Conservation (phyloP, 92 coral and sea anemone species). For the Umimayanthus chanpuru region DNA sequence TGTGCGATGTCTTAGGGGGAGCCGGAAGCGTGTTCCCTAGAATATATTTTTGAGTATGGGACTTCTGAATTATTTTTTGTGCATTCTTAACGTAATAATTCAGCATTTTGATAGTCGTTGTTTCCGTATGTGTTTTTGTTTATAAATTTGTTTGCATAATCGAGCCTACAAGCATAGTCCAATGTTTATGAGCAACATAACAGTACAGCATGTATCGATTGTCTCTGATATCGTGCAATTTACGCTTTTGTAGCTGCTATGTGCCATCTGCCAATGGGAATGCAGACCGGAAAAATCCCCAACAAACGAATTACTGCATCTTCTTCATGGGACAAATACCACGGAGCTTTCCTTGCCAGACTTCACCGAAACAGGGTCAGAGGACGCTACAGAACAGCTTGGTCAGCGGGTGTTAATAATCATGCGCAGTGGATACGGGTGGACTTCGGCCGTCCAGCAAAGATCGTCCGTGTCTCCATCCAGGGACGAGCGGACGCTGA, state of each 20-base stretch:
- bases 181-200: too few species aligned
- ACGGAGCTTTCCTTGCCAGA: slow-evolving; percentile 58
- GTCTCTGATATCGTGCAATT: neutral
- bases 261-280: slow-evolving; percentile 74
- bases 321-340: slow-evolving; percentile 48
- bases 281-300: slow-evolving; percentile 58
- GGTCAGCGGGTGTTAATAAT: slow-evolving; percentile 73
- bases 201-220: too few species aligned
- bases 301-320: slow-evolving; percentile 72
- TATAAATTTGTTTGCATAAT: neutral
- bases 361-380: slow-evolving; percentile 15
- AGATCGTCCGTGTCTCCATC: slow-evolving; percentile 27
- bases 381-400: slow-evolving; percentile 52
- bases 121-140: neutral
- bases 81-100: too few species aligned
- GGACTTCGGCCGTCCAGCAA: slow-evolving; percentile 26
- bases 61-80: too few species aligned
- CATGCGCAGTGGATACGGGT: slow-evolving; percentile 76
- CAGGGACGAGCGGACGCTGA: slow-evolving; percentile 36
- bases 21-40: too few species aligned
- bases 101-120: too few species aligned
- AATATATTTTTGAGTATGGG: too few species aligned
- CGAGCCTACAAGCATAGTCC: too few species aligned
- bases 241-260: slow-evolving; percentile 47
- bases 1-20: too few species aligned